Evolutionary conservation across 2,888 invertebrate species (phyloP), one percentile per base, ranked within the genome.

Genomic region (Lasioglossum oenotherae): DNA sequence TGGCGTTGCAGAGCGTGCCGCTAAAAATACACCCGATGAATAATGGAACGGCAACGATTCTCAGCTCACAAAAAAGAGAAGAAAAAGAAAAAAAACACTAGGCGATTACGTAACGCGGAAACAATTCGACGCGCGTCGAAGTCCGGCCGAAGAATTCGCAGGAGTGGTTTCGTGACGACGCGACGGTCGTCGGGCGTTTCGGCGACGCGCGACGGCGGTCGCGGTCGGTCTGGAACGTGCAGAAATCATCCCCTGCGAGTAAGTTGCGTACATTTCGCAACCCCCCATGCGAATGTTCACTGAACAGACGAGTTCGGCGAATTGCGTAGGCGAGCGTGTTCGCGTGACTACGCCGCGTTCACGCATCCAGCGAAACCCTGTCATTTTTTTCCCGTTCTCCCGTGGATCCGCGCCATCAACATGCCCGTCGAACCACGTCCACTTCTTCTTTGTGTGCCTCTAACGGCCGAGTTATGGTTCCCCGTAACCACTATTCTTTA

Each of bases 321-420:
- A 90, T 90, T 91, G 91, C 91, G 91, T 88, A 85, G 80, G 82
- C 77, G 83, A 71, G 74, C 74, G 81, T 77, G 89, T 27, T 91
- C 90, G 92, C 91, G 91, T 91, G 91, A 91, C 88, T 82, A 49
- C 19, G 19, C 64, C 77, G 81, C 89, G 87, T 91, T 89, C 85
- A 91, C 86, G 87, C 90, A 90, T 87, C 84, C 84, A 80, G 60
- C 41, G 85, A 87, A 92, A 93, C 89, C 93, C 92, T 90, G 90
- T 93, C 91, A 93, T 92, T 92, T 90, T 90, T 91, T 79, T 74
- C 35, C 41, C 74, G 74, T 79, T 78, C 82, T 86, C 82, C 81
- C 80, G 85, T 84, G 90, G 88, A 91, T 91, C 89, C 91, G 44
- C 88, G 88, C 80, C 78, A 74, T 79, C 64, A 35, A 38, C 71